These are phyloP conservation scores for Oreochromis aureus DNA, from an alignment of 2,113 vertebrate species.

Conservation along the genomic window DNA sequence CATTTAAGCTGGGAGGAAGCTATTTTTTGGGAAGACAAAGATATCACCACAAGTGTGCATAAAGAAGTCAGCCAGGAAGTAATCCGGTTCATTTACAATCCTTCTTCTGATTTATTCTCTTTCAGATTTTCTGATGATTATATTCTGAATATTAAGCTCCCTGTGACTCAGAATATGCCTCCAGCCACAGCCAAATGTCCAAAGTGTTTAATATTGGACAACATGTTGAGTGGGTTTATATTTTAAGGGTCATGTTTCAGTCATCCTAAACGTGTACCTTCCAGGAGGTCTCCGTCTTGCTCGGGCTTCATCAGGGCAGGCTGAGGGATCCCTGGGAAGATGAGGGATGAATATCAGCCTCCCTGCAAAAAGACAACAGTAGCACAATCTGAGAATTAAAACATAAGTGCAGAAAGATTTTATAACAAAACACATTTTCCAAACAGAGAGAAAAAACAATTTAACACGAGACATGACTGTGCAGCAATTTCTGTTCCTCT, in stretches of 20 bases:
- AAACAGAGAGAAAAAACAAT: not conserved
- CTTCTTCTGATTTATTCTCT: not conserved
- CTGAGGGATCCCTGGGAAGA: conserved; percentile 37
- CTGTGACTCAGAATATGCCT: not conserved
- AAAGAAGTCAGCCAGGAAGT: not conserved
- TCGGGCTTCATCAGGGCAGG: conserved; percentile 56
- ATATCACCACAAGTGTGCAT: not conserved
- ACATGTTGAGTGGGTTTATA: not conserved
- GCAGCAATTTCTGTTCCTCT: not conserved
- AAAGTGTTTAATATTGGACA: not conserved
- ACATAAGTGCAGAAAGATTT: not conserved
- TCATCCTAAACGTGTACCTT: conserved; percentile 56
- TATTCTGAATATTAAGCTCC: not conserved
- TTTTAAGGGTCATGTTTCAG: conserved; percentile 11
- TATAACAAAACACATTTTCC: not conserved
- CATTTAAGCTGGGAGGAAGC: not conserved
- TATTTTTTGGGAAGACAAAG: not conserved
- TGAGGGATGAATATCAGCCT: conserved; percentile 34
- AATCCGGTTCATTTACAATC: not conserved
- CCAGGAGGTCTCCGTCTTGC: conserved; percentile 55
- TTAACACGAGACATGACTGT: not conserved
- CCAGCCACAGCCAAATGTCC: not conserved
- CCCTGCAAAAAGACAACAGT: conserved; percentile 29
- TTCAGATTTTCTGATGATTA: not conserved
- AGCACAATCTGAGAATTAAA: not conserved